Evolutionary conservation across 2,888 invertebrate species (phyloP).

Genomic region (Thereva nobilitata): DNA sequence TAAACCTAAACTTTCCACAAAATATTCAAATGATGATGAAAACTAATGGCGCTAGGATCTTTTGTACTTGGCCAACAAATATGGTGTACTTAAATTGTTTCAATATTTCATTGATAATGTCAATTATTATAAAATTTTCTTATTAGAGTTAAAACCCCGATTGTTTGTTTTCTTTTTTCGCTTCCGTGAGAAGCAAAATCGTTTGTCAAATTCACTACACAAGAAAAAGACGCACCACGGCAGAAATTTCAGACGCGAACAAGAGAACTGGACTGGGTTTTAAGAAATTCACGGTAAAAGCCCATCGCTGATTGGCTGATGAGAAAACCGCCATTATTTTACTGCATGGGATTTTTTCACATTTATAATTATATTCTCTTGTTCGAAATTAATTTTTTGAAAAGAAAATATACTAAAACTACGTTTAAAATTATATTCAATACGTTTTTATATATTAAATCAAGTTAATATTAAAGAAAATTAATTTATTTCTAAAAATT

Average conservation of each 20-base stretch:
- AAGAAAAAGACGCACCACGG: slow-evolving; percentile 44
- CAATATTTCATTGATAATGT: too few relatives aligned
- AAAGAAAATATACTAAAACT: not conserved
- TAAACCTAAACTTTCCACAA: slow-evolving; percentile 17
- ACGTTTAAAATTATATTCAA: not conserved
- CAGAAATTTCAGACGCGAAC: slow-evolving; percentile 44
- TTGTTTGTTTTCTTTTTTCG: slow-evolving; percentile 36
- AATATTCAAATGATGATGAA: slow-evolving; percentile 19
- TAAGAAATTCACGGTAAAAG: slow-evolving; percentile 61
- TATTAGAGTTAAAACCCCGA: not conserved
- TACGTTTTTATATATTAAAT: not conserved
- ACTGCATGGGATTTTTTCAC: slow-evolving; percentile 10
- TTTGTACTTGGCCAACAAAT: not conserved
- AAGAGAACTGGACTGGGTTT: slow-evolving; percentile 35
- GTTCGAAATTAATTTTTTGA: not conserved
- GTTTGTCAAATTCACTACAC: slow-evolving; percentile 41
- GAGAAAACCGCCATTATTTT: slow-evolving; percentile 66
- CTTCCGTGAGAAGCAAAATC: slow-evolving; percentile 36
- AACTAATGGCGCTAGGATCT: slow-evolving; percentile 31
- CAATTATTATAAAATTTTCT: slow-evolving; percentile 18
- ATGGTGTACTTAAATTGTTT: too few relatives aligned
- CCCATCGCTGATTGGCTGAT: slow-evolving; percentile 72
- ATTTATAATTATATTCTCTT: not conserved
- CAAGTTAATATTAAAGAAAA: not conserved
- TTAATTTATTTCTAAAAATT: slow-evolving; percentile 12